These are phyloP conservation scores for Falco peregrinus DNA, from an alignment of 2,797 vertebrate species.

Conservation along the genomic window DNA sequence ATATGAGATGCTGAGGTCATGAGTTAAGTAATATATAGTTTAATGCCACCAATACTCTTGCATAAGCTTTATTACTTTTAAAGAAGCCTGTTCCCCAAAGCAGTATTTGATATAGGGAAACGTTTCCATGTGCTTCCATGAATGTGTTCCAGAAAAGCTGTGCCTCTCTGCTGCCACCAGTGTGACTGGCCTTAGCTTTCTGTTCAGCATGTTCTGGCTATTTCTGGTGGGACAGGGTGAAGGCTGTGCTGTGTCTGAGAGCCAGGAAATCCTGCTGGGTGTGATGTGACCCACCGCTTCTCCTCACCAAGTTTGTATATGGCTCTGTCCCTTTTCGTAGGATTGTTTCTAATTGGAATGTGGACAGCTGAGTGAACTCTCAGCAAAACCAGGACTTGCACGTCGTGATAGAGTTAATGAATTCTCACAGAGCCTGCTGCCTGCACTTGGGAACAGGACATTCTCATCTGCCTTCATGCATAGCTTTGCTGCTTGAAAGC, in stretches of 20 bases:
- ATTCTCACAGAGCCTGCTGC: not conserved
- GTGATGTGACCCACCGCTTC: not conserved
- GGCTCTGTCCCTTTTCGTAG: accelerated
- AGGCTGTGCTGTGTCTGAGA: not conserved
- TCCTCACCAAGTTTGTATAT: not conserved
- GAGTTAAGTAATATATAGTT: not conserved
- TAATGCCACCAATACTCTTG: not conserved
- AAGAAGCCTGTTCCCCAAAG: not conserved
- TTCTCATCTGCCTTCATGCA: not conserved
- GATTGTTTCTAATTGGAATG: accelerated
- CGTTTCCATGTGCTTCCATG: not conserved
- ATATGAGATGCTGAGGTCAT: not conserved
- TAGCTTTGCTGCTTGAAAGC: not conserved
- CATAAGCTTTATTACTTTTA: not conserved
- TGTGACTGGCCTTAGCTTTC: not conserved
- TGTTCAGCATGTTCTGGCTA: accelerated
- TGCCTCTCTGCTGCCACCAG: not conserved
- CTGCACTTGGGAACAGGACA: not conserved
- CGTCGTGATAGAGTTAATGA: not conserved
- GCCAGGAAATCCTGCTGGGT: not conserved
- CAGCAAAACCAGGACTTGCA: not conserved
- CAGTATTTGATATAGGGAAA: not conserved
- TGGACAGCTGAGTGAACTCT: accelerated
- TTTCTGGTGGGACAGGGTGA: not conserved
- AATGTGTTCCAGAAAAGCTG: not conserved